Percentiles rank a stretch among this genome's conserved stretches.
Evolutionary conservation across 2,797 vertebrate genomes (phyloP).

Genomic region (Trematomus bernacchii): DNA sequence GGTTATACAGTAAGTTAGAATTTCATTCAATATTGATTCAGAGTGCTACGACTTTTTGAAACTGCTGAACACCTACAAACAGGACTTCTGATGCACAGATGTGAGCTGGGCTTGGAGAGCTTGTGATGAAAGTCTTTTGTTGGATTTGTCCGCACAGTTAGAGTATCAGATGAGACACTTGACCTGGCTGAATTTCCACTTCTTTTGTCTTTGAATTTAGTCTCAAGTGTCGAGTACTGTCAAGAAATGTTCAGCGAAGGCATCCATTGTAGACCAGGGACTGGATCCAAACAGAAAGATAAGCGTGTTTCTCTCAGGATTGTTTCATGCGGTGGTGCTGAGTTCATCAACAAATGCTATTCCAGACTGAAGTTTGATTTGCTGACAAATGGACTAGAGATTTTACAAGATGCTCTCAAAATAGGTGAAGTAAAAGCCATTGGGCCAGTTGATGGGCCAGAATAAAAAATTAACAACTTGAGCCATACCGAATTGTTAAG

Average conservation of each 20-base stretch:
- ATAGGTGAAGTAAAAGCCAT: neutral
- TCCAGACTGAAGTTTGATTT: neutral
- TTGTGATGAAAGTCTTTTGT: neutral
- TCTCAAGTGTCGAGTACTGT: conserved; percentile 2
- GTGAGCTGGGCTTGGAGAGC: neutral
- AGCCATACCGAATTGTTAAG: neutral
- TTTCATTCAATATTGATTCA: neutral
- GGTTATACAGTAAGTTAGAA: neutral
- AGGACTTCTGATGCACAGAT: neutral
- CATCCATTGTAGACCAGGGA: neutral
- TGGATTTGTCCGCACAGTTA: neutral
- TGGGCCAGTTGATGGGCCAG: neutral
- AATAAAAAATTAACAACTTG: neutral
- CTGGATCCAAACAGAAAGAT: neutral
- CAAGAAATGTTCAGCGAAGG: neutral
- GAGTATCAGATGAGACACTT: too few relatives aligned
- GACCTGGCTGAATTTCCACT: too few relatives aligned
- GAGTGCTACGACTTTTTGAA: neutral
- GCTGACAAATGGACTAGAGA: neutral
- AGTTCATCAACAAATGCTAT: neutral
- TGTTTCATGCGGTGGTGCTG: neutral
- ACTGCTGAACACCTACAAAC: neutral
- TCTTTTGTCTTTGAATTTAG: neutral
- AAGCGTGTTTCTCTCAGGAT: too few relatives aligned
- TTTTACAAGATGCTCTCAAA: conserved; percentile 3